phyloP scores from a whole-genome alignment of 1,140 invertebrate genomes.

The Melipona quadrifasciata region DNA sequence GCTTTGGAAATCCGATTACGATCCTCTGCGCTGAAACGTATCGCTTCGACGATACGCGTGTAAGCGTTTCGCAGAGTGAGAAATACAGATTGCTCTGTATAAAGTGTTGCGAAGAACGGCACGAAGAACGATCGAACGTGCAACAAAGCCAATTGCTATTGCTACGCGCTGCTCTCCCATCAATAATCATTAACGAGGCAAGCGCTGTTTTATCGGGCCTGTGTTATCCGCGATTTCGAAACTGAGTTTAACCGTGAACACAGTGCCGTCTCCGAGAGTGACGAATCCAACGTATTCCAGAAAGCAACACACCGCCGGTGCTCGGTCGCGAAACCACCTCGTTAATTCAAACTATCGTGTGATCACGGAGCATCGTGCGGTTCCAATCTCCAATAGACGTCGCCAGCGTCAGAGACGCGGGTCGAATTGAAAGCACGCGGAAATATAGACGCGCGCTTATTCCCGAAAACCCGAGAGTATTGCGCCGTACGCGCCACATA shows the following conservation, averaged over 20 bases:
- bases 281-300: conserved; percentile 33
- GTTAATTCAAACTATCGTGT: conserved; percentile 43
- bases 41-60: neutral
- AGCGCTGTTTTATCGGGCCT: neutral
- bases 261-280: conserved; percentile 25
- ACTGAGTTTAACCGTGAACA: conserved; percentile 22
- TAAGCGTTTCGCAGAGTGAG: neutral
- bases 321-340: conserved; percentile 27
- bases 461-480: too few species aligned
- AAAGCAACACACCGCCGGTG: conserved; percentile 34
- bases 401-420: conserved; percentile 13
- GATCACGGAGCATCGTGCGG: conserved; percentile 39
- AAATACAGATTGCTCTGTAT: neutral
- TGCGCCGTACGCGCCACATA: too few species aligned
- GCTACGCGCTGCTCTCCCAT: neutral
- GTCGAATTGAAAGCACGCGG: conserved; percentile 54
- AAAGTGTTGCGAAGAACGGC: neutral
- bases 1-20: neutral
- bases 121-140: neutral
- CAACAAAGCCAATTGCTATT: conserved; percentile 9
- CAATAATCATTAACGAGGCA: conserved; percentile 59
- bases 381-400: conserved; percentile 29
- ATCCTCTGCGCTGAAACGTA: neutral
- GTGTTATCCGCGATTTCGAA: conserved; percentile 44
- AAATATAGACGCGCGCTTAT: conserved; percentile 9